These are phyloP conservation scores for Perca schrenkii DNA, from an alignment of 2,113 vertebrate genomes.

Conservation along the genomic window DNA sequence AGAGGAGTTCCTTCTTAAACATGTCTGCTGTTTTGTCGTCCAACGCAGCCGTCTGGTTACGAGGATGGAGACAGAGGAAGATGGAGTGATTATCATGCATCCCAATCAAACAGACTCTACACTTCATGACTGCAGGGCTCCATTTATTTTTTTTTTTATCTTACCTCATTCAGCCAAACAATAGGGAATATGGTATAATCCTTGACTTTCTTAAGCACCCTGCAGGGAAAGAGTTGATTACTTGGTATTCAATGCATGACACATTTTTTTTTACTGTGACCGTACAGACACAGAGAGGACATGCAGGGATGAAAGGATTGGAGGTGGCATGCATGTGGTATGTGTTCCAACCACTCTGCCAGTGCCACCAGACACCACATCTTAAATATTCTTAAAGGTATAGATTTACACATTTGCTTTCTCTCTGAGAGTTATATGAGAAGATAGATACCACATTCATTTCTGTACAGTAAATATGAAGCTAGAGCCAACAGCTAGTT, in stretches of 20 bases:
- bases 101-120: not conserved
- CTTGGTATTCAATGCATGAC: slow-evolving; percentile 10
- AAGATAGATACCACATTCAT: not conserved
- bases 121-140: not conserved
- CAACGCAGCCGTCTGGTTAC: slow-evolving; percentile 87
- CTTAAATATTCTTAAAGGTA: not conserved
- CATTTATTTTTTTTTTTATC: slow-evolving; percentile 23
- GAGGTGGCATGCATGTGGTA: too few species aligned
- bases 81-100: not conserved
- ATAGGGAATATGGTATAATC: slow-evolving; percentile 88
- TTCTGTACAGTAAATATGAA: not conserved
- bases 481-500: not conserved
- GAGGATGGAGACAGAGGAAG: not conserved
- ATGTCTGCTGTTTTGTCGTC: slow-evolving; percentile 88
- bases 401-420: not conserved
- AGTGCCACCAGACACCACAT: too few species aligned
- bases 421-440: not conserved
- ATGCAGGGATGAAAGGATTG: too few species aligned
- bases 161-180: slow-evolving; percentile 96
- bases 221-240: slow-evolving; percentile 73
- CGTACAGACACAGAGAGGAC: not conserved
- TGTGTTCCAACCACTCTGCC: too few species aligned
- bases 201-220: slow-evolving; percentile 86
- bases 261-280: not conserved
- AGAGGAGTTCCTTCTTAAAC: slow-evolving; percentile 86